Evolutionary conservation across 2,888 invertebrate species (phyloP), one percentile per base, ranked within the genome.

Genomic region (Odontothrips loti): DNA sequence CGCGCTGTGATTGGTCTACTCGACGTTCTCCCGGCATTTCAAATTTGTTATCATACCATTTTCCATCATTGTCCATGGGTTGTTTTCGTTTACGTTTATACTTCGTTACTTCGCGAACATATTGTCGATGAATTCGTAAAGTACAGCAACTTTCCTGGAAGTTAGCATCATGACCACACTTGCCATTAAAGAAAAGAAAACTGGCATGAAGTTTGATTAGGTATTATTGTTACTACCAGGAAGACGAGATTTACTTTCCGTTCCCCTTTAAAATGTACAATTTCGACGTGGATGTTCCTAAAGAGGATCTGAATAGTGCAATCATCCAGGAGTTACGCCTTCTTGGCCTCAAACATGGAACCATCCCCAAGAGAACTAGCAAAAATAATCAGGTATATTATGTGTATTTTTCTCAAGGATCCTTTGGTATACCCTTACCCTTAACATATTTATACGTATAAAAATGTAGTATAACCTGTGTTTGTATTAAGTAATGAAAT

Each of bases 21-120:
- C 0, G 1, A 27, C 12, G 12, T 8, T 75, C 68, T 75, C 27
- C 68, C 68, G 68, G 12, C 10, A 27, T 75, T 75, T 75, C 23
- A 75, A 75, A 27, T 75, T 75, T 75, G 68, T 75, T 75, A 27
- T 75, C 27, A 27, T 75, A 27, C 27, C 27, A 27, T 68, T 68
- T 0, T 58, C 17, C 34, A 6, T 43, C 2, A 51, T 51, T 51
- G 51, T 17, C 12, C 68, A 11, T 23, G 68, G 68, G 23, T 12
- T 75, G 68, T 27, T 75, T 75, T 75, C 68, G 27, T 27, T n/a
- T n/a, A 0, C n/a, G 0, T 17, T 75, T 75, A 23, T 27, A 23
- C 6, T 27, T 27, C 17, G 15, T 58, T 58, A 2, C 34, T 43
- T 6, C 34, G 34, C 34, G 6, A 43, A 43, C 34, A 4, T 43